Percentiles rank a stretch among this genome's conserved stretches.
Evolutionary conservation across 1,140 invertebrate species (phyloP).

Genomic region (Magallana ariakensis): DNA sequence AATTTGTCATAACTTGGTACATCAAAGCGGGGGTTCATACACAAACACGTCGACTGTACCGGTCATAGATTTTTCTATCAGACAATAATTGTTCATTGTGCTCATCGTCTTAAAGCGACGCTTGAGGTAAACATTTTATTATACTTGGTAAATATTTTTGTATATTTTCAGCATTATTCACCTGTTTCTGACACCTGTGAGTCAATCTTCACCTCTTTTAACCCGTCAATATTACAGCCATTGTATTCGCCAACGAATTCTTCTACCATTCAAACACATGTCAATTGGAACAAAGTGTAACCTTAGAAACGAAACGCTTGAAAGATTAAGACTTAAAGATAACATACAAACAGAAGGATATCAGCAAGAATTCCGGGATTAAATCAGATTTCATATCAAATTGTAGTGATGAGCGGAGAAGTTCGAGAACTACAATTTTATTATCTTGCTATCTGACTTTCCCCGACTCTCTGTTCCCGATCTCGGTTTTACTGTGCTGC

Average conservation of each 20-base stretch:
- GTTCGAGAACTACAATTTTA: background rate
- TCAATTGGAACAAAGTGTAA: constrained; percentile 13
- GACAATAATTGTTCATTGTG: background rate
- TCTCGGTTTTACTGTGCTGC: too few relatives aligned
- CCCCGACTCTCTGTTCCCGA: too few relatives aligned
- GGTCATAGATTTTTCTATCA: background rate
- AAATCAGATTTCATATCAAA: constrained; percentile 25
- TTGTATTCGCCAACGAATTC: background rate
- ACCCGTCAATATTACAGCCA: background rate
- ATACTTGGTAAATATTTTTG: constrained; percentile 4
- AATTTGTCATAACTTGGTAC: background rate
- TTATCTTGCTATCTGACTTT: background rate
- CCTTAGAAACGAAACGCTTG: constrained; percentile 12
- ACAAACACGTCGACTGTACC: background rate
- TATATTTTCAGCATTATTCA: background rate
- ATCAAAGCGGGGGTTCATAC: background rate
- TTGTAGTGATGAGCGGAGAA: constrained; percentile 16
- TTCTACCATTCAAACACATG: constrained; percentile 7
- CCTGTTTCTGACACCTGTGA: background rate
- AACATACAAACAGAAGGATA: constrained; percentile 29
- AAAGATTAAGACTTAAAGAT: constrained; percentile 33
- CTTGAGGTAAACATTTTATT: background rate
- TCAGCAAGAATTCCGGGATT: background rate
- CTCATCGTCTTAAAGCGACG: background rate
- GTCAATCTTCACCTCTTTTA: constrained; percentile 26